These are phyloP conservation scores for Drosophila orena DNA, from an alignment of 1,140 invertebrate genomes.

Conservation along the genomic window DNA sequence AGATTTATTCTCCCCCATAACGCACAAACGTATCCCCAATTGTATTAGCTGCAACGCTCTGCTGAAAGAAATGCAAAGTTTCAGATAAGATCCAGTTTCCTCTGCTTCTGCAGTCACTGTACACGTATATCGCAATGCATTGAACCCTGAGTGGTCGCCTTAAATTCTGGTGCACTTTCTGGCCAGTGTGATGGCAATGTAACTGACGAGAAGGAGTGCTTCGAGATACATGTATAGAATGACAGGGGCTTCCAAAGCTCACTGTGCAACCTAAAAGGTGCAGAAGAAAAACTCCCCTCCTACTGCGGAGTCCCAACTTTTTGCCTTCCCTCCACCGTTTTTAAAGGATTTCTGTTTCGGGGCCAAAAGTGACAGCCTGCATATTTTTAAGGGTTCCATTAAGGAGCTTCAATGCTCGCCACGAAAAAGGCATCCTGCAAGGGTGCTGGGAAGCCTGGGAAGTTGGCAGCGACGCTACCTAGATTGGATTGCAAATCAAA, in stretches of 20 bases:
- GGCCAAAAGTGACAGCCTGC: constrained; percentile 25
- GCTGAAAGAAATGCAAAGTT: neutral
- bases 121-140: neutral
- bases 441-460: neutral
- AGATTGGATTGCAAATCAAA: constrained; percentile 54
- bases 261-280: neutral
- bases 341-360: constrained; percentile 13
- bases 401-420: constrained; percentile 7
- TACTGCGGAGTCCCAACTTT: neutral
- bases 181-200: neutral
- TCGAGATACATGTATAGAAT: too few relatives aligned
- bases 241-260: too few relatives aligned
- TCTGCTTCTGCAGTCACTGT: neutral
- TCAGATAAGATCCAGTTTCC: constrained; percentile 20
- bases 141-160: neutral
- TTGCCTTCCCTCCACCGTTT: neutral
- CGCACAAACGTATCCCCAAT: neutral
- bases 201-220: too few relatives aligned
- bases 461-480: constrained; percentile 1
- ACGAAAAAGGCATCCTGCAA: constrained; percentile 28
- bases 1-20: constrained; percentile 67
- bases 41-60: neutral
- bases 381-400: constrained; percentile 39
- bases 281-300: too few relatives aligned
- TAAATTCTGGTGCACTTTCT: neutral